Evolutionary conservation across 2,888 invertebrate genomes (phyloP).

Genomic region (Drosophila vallismaia): DNA sequence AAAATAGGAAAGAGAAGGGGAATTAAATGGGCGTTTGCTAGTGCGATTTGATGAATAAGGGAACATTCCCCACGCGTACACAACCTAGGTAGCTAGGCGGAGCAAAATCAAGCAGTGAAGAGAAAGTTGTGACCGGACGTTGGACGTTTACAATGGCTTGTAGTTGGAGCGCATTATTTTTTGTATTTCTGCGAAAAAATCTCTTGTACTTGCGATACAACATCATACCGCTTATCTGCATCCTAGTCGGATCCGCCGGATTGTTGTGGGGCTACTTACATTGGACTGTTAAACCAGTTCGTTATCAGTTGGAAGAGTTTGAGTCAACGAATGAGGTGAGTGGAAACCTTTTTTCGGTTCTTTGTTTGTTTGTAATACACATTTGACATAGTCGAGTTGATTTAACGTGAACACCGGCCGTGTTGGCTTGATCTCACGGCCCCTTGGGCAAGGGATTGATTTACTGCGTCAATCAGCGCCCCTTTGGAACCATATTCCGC

Average conservation of each 20-base stretch:
- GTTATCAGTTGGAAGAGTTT: constrained; percentile 19
- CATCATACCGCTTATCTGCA: constrained; percentile 51
- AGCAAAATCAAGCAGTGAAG: background rate
- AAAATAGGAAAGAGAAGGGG: background rate
- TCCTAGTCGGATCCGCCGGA: constrained; percentile 47
- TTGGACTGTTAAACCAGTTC: constrained; percentile 40
- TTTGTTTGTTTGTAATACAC: background rate
- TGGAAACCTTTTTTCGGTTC: background rate
- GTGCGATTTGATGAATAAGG: background rate
- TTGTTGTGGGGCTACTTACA: constrained; percentile 62
- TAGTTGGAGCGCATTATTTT: constrained; percentile 49
- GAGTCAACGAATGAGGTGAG: constrained; percentile 60
- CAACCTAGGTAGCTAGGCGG: background rate
- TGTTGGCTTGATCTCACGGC: no score
- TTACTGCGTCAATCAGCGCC: no score
- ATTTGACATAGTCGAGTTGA: no score
- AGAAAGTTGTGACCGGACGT: constrained; percentile 1
- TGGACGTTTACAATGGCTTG: constrained; percentile 47
- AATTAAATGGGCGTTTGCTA: background rate
- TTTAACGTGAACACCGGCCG: no score
- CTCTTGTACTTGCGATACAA: constrained; percentile 67
- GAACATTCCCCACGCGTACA: no score
- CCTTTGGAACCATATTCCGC: no score
- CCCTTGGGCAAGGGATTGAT: no score
- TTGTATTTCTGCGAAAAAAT: constrained; percentile 78